Base-by-base conservation (phyloP, 2,888 invertebrate species). In the Euspilapteryx auroguttella region DNA sequence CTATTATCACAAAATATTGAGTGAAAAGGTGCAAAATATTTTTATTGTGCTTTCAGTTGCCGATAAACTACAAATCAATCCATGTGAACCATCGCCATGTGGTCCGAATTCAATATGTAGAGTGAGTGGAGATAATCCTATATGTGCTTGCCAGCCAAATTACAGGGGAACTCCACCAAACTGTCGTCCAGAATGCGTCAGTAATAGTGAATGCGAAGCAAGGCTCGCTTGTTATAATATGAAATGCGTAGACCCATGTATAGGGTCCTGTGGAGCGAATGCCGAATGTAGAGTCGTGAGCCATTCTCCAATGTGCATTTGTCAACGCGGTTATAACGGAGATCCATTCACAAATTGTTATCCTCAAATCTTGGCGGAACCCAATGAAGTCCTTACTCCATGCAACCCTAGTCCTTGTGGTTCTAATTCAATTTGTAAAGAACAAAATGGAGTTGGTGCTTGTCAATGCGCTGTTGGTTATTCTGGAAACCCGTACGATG, bases 101-200 rank as follows among this genome's bases (percentile, higher is more conserved):
- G 91, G 90, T 14, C 81, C 87, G 1, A 82, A 86, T 49, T 79
- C 89, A 1, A 78, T 86, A 41, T 90, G 89, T 45, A 81, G 79
- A 55, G 68, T 82, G 28, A 69, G 78, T 21, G 83, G 83, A 13
- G 82, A 83, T 33, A 79, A 79, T 26, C 87, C 87, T 2, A 80
- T 87, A 2, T 91, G 91, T 47, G 85, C 87, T 14, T 91, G 91
- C 45, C 55, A 83, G 29, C 73, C 81, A 27, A 79, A 77, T 37
- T 86, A 81, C 40, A 78, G 79, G 35, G 88, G 89, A 27, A 65
- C 80, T 13, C 87, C 89, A 21, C 89, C 89, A 36, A 85, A 85
- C 43, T 90, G 89, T 45, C 73, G 84, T 36, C 89, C 89, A 3
- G 89, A 90, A 64, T 92, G 91, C 53, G 78, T 86, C 26, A 83